These are phyloP conservation scores for Aporophyla nigra DNA, from an alignment of 2,888 invertebrate species.

Conservation along the genomic window DNA sequence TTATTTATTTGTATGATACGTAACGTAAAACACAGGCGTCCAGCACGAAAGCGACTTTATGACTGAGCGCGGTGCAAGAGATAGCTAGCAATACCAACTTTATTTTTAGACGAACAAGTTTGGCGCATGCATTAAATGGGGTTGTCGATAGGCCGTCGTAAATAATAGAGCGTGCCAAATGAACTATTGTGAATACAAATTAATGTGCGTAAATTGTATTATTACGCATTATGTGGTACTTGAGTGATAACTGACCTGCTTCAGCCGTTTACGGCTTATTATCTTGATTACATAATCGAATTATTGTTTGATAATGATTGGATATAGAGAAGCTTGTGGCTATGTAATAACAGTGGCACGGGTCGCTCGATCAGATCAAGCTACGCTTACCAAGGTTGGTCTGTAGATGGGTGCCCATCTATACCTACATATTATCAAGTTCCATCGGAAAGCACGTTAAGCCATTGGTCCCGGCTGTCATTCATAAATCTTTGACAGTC, in stretches of 20 bases:
- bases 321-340: background rate
- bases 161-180: conserved; percentile 64
- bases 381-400: background rate
- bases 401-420: background rate
- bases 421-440: no score
- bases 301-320: conserved; percentile 21
- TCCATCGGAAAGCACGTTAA: no score
- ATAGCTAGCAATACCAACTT: conserved; percentile 57
- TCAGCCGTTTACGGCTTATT: conserved; percentile 1
- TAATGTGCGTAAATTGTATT: conserved; percentile 48
- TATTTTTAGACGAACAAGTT: conserved; percentile 68
- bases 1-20: conserved; percentile 65
- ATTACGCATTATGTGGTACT: conserved; percentile 40
- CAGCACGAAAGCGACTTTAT: conserved; percentile 70
- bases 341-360: background rate
- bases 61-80: conserved; percentile 64
- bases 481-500: background rate
- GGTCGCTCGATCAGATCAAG: background rate
- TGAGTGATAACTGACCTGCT: conserved; percentile 47
- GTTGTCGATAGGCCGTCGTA: conserved; percentile 65
- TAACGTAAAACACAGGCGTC: conserved; percentile 73
- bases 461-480: background rate
- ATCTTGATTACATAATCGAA: conserved; percentile 41
- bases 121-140: conserved; percentile 66
- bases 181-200: conserved; percentile 41